Evolutionary conservation across 2,113 vertebrate genomes (phyloP).

Genomic region (Callorhinus ursinus): DNA sequence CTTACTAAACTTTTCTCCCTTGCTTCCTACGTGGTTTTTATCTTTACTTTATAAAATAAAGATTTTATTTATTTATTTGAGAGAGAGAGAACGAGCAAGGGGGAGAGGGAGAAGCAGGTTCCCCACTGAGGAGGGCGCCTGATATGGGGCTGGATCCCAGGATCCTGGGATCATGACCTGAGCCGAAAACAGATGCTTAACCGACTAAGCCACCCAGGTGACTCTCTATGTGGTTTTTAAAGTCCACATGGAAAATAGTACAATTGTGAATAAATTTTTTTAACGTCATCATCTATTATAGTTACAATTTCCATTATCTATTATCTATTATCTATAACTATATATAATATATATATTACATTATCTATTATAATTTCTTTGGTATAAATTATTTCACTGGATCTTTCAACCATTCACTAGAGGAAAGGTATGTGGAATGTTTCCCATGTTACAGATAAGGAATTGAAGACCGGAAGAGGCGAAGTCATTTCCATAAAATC

Average conservation of each 20-base stretch:
- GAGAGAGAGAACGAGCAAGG: not conserved
- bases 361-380: not conserved
- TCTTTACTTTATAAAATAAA: no score
- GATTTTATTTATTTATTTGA: not conserved
- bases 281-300: not conserved
- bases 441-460: not conserved
- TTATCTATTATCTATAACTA: no score
- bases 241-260: not conserved
- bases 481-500: conserved; percentile 4
- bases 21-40: not conserved
- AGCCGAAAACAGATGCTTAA: not conserved
- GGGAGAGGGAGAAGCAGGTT: not conserved
- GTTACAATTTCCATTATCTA: not conserved
- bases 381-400: not conserved
- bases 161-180: not conserved
- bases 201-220: not conserved
- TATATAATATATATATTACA: no score
- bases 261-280: not conserved
- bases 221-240: not conserved
- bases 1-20: not conserved
- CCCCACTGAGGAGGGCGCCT: not conserved
- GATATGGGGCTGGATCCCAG: not conserved
- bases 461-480: not conserved
- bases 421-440: not conserved
- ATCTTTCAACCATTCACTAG: not conserved